These are phyloP conservation scores for Drosophila melanica DNA, from an alignment of 1,140 invertebrate species.

Conservation along the genomic window DNA sequence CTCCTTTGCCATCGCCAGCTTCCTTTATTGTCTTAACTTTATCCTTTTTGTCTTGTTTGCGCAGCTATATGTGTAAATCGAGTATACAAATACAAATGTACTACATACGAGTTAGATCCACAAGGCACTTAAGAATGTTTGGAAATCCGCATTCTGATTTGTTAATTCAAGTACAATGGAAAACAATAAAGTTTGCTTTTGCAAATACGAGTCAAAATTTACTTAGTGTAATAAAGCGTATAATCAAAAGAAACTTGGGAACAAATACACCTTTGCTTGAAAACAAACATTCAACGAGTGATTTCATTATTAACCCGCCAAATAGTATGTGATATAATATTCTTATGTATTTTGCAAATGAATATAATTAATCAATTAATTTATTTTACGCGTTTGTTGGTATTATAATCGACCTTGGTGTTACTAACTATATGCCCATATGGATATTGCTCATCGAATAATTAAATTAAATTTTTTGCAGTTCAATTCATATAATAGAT, in stretches of 20 bases:
- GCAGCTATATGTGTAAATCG: constrained; percentile 71
- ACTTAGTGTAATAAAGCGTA: no score
- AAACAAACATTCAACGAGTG: not conserved
- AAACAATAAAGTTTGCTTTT: not conserved
- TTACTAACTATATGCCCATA: no score
- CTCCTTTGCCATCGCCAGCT: constrained; percentile 38
- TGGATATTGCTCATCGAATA: no score
- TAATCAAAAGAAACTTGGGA: no score
- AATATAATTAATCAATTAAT: not conserved
- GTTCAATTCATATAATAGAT: not conserved
- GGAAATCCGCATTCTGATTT: not conserved
- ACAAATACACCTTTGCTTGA: not conserved
- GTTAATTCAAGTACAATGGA: not conserved
- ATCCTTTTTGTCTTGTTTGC: constrained; percentile 73
- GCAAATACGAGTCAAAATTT: not conserved
- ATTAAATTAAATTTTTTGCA: no score
- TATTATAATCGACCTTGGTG: no score
- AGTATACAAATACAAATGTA: constrained; percentile 54
- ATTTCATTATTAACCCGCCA: not conserved
- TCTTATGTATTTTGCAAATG: not conserved
- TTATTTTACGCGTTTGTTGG: no score
- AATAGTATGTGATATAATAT: not conserved
- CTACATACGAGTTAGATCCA: constrained; percentile 24
- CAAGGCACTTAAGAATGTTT: constrained; percentile 4
- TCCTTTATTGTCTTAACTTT: constrained; percentile 59